A percentile compares a stretch with the other conserved stretches of the same genome.
Evolutionary conservation across 2,797 vertebrate genomes (phyloP).

Genomic region (Betta splendens): DNA sequence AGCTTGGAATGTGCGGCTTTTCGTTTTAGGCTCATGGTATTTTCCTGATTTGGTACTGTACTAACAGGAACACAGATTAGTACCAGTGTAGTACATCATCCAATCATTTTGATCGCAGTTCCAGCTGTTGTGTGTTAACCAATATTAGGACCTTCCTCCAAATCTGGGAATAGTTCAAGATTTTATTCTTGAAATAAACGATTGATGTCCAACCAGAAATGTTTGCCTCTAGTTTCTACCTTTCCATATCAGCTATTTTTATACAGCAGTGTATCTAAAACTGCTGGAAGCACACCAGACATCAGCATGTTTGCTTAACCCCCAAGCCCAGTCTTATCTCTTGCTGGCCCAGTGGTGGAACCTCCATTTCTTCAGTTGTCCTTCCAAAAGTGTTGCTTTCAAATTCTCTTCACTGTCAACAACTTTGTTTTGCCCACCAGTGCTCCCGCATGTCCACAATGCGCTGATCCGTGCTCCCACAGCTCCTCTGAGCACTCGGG

Average conservation of each 20-base stretch:
- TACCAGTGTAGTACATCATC: slow-evolving; percentile 52
- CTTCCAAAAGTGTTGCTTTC: slow-evolving; percentile 52
- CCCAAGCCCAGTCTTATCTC: slow-evolving; percentile 18
- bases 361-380: slow-evolving; percentile 41
- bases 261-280: slow-evolving; percentile 6
- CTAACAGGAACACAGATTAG: slow-evolving; percentile 73
- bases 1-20: slow-evolving; percentile 75
- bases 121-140: slow-evolving; percentile 48
- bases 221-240: slow-evolving; percentile 13
- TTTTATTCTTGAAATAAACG: slow-evolving; percentile 13
- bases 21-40: slow-evolving; percentile 63
- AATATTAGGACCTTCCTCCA: slow-evolving; percentile 32
- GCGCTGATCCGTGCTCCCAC: slow-evolving; percentile 44
- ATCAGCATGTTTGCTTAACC: slow-evolving; percentile 24
- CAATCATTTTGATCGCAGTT: slow-evolving; percentile 55
- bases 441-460: slow-evolving; percentile 32
- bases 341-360: slow-evolving; percentile 32
- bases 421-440: slow-evolving; percentile 59
- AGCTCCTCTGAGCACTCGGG: slow-evolving; percentile 53
- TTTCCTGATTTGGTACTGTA: slow-evolving; percentile 63
- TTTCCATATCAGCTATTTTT: slow-evolving; percentile 19
- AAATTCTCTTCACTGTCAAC: slow-evolving; percentile 52
- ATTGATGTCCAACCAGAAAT: slow-evolving; percentile 11
- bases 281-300: slow-evolving; percentile 10
- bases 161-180: slow-evolving; percentile 32